phyloP scores from a whole-genome alignment of 2,113 vertebrate genomes.

The Dasyprocta punctata region DNA sequence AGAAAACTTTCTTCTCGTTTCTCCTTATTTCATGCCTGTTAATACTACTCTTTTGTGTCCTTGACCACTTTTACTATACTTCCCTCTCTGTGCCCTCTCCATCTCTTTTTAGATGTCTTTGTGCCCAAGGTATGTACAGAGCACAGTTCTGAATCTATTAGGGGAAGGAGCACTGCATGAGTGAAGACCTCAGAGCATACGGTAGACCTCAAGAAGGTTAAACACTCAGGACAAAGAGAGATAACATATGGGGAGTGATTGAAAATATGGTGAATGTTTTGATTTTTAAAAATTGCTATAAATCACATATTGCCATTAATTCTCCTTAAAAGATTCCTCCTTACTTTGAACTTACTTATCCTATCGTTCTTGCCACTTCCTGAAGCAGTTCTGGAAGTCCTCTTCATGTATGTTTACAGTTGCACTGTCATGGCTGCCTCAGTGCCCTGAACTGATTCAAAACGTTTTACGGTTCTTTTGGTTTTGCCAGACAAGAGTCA shows the following conservation, averaged over 20 bases:
- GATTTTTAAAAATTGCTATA: background rate
- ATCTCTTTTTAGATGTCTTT: background rate
- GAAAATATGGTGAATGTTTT: background rate
- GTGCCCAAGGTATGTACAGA: background rate
- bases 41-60: background rate
- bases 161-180: background rate
- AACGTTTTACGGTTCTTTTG: background rate
- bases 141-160: accelerated
- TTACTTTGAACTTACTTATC: background rate
- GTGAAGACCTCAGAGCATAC: background rate
- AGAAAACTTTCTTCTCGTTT: background rate
- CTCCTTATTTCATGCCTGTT: background rate
- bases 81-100: background rate
- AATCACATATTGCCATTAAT: background rate
- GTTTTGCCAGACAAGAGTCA: background rate
- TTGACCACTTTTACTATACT: background rate
- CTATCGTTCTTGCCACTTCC: background rate
- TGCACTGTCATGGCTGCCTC: background rate
- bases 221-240: background rate
- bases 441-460: background rate
- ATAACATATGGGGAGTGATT: background rate
- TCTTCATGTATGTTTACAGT: background rate
- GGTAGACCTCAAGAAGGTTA: background rate
- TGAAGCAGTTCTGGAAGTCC: background rate
- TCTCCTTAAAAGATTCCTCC: background rate